Conservation (phyloP, 2,888 invertebrate species). For the Tenthredo notha region DNA sequence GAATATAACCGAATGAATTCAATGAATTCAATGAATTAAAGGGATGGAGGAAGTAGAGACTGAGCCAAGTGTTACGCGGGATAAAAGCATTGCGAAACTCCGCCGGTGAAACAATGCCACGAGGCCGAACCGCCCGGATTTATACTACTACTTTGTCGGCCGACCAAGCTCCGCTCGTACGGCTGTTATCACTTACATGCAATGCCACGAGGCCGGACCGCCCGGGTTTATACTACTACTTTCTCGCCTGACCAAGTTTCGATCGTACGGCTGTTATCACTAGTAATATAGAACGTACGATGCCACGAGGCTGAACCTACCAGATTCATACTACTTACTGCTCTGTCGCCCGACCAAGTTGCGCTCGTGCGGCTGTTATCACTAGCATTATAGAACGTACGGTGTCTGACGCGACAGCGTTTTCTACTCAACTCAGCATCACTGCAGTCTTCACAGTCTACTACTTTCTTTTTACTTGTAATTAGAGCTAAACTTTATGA, state of each 20-base stretch:
- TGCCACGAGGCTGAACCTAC: neutral
- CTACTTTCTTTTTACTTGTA: neutral
- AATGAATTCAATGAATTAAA: constrained; percentile 40
- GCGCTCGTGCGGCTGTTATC: constrained; percentile 2
- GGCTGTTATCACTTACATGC: constrained; percentile 30
- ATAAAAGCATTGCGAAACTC: constrained; percentile 30
- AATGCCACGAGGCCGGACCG: constrained; percentile 5
- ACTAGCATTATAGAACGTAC: neutral
- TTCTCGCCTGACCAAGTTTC: neutral
- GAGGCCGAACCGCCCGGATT: constrained; percentile 12
- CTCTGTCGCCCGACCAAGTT: neutral
- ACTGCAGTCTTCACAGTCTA: neutral
- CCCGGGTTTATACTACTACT: constrained; percentile 27
- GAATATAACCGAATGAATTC: constrained; percentile 8
- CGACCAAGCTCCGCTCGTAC: neutral
- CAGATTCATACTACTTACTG: neutral
- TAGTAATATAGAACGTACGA: neutral
- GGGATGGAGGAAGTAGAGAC: constrained; percentile 20
- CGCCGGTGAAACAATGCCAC: constrained; percentile 34
- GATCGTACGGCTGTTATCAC: constrained; percentile 21
- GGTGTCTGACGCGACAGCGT: neutral
- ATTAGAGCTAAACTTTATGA: neutral
- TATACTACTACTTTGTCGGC: constrained; percentile 23
- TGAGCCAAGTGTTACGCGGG: constrained; percentile 47
- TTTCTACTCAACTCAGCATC: neutral